phyloP scores from a whole-genome alignment of 2,113 vertebrate species.

The Alligator mississippiensis region DNA sequence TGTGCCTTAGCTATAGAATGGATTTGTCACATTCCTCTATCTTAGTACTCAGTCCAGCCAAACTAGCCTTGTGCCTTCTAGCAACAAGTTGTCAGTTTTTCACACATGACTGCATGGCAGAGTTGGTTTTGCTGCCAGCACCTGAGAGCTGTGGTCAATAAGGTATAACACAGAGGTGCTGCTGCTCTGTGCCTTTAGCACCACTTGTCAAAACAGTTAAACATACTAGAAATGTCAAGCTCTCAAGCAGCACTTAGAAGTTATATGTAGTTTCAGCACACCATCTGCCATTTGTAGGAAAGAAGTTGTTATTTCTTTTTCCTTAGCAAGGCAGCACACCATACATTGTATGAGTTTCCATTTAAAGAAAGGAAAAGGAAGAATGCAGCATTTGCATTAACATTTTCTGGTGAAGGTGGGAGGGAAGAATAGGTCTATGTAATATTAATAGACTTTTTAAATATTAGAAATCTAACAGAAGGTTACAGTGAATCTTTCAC shows the following conservation, averaged over 20 bases:
- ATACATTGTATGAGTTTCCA: not conserved
- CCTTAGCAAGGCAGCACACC: not conserved
- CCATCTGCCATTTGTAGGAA: not conserved
- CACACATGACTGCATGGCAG: conserved; percentile 39
- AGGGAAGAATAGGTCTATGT: not conserved
- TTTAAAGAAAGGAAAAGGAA: not conserved
- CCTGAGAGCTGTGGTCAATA: conserved; percentile 3
- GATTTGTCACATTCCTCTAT: not conserved
- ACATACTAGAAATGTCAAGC: conserved; percentile 60
- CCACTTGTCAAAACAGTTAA: conserved; percentile 62
- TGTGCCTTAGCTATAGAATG: not conserved
- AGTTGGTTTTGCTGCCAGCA: conserved; percentile 12
- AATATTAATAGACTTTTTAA: not conserved
- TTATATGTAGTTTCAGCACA: not conserved
- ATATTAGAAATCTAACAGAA: not conserved
- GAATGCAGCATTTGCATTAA: not conserved
- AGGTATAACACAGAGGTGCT: conserved; percentile 39
- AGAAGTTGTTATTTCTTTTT: not conserved
- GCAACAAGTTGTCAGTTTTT: conserved; percentile 60
- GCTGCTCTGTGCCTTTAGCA: conserved; percentile 68
- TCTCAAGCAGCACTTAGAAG: not conserved
- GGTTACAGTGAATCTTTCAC: not conserved
- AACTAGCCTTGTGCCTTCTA: conserved; percentile 35
- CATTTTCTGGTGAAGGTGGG: not conserved
- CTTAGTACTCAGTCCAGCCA: not conserved